Percentiles rank a stretch among this genome's conserved stretches.
Evolutionary conservation across 2,888 invertebrate species (phyloP).

Genomic region (Calephelis perditalis): DNA sequence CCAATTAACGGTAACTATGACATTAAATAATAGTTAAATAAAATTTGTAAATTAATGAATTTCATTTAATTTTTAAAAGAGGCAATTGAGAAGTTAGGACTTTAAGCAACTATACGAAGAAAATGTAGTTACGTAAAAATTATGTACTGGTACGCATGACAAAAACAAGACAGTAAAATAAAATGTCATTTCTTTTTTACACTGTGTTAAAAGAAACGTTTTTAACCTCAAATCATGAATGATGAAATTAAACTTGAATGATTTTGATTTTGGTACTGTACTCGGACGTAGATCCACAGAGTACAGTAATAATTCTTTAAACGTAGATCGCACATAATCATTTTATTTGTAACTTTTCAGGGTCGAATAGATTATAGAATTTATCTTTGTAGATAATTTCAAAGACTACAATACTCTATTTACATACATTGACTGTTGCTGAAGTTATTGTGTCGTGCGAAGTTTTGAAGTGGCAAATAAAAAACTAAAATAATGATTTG

Average conservation of each 20-base stretch:
- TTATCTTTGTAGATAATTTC: slow-evolving; percentile 2
- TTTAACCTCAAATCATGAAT: slow-evolving; percentile 3
- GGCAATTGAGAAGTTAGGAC: too few relatives aligned
- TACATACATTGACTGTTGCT: not conserved
- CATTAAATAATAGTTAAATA: too few relatives aligned
- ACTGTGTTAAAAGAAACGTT: not conserved
- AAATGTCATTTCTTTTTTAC: too few relatives aligned
- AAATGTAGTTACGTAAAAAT: too few relatives aligned
- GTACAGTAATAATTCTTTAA: too few relatives aligned
- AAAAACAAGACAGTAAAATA: too few relatives aligned
- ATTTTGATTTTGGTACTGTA: not conserved
- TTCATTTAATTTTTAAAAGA: too few relatives aligned
- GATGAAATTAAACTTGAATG: not conserved
- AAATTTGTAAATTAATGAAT: too few relatives aligned
- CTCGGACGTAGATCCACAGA: not conserved
- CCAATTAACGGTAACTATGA: too few relatives aligned
- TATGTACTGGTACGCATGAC: too few relatives aligned
- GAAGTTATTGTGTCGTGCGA: not conserved
- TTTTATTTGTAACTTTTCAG: slow-evolving; percentile 8
- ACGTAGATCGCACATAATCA: not conserved
- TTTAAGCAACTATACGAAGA: too few relatives aligned
- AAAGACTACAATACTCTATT: too few relatives aligned
- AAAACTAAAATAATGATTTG: slow-evolving; percentile 44
- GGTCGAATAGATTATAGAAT: slow-evolving; percentile 1
- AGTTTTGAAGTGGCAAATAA: slow-evolving; percentile 10